A percentile compares a stretch with the other conserved stretches of the same genome.
Conservation (phyloP, 2,888 invertebrate genomes). For the Ariolimax columbianus region DNA sequence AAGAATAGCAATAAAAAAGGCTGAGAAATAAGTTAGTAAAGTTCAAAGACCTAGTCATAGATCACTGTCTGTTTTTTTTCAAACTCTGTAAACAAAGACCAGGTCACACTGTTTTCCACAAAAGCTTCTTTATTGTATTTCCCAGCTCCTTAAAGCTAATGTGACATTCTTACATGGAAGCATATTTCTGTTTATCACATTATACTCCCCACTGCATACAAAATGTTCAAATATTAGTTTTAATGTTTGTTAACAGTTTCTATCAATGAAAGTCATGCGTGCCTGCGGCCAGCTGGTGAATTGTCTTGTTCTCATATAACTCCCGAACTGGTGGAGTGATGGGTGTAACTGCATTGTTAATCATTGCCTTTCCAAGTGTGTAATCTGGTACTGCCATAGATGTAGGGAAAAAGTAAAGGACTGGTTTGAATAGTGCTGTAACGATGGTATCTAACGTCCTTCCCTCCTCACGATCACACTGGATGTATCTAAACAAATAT, state of each 20-base stretch:
- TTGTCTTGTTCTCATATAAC: background rate
- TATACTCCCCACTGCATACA: background rate
- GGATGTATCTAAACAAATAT: constrained; percentile 65
- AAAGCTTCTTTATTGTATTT: no score
- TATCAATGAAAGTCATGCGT: background rate
- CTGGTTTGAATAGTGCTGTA: constrained; percentile 69
- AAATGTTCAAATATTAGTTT: background rate
- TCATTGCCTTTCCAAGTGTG: constrained; percentile 74
- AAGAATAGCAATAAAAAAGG: no score
- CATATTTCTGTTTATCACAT: no score
- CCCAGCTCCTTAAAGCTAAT: no score
- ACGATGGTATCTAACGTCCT: constrained; percentile 69
- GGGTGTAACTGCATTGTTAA: constrained; percentile 67
- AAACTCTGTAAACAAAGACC: no score
- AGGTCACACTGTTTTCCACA: no score
- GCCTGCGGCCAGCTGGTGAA: background rate
- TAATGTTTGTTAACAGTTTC: background rate
- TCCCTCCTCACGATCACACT: constrained; percentile 72
- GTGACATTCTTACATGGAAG: no score
- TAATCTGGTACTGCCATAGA: constrained; percentile 72
- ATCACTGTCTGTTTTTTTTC: no score
- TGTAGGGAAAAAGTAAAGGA: constrained; percentile 73
- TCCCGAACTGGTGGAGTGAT: constrained; percentile 47
- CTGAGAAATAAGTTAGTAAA: no score
- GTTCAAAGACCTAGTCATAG: no score